Conservation (phyloP, 2,888 invertebrate species). For the Drosophila rellima region DNA sequence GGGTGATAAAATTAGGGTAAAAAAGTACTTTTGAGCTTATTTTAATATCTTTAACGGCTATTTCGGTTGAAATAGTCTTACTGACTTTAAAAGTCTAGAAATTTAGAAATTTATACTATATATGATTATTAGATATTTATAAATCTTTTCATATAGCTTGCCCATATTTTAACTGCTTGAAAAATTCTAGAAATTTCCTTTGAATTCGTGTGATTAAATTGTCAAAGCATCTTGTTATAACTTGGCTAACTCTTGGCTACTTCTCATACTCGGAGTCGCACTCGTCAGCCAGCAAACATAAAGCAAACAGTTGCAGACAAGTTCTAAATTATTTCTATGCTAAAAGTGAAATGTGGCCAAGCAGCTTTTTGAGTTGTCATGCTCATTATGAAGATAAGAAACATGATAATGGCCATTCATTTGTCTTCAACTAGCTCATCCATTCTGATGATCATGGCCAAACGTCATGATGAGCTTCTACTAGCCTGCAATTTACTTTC, state of each 20-base stretch:
- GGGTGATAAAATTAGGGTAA: no score
- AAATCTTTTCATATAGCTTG: background rate
- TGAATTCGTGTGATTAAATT: conserved; percentile 4
- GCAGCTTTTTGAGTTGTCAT: conserved; percentile 63
- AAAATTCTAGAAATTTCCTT: background rate
- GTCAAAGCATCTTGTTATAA: conserved; percentile 9
- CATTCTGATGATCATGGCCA: conserved; percentile 28
- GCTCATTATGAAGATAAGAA: conserved; percentile 17
- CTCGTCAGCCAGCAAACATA: conserved; percentile 41
- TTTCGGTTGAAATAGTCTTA: no score
- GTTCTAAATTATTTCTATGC: conserved; percentile 80
- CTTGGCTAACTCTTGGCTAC: conserved; percentile 21
- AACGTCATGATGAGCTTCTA: conserved; percentile 27
- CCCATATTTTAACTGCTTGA: background rate
- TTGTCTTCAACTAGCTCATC: conserved; percentile 19
- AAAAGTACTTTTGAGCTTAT: no score
- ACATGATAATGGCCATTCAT: conserved; percentile 32
- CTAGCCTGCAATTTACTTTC: conserved; percentile 73
- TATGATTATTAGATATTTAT: background rate
- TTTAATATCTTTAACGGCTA: no score
- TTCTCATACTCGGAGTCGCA: no score
- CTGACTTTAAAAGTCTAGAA: no score
- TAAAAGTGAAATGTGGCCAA: conserved; percentile 80
- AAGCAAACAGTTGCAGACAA: conserved; percentile 61
- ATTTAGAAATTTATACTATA: no score